Evolutionary conservation across 2,113 vertebrate genomes (phyloP).

Genomic region (Rhombomys opimus): DNA sequence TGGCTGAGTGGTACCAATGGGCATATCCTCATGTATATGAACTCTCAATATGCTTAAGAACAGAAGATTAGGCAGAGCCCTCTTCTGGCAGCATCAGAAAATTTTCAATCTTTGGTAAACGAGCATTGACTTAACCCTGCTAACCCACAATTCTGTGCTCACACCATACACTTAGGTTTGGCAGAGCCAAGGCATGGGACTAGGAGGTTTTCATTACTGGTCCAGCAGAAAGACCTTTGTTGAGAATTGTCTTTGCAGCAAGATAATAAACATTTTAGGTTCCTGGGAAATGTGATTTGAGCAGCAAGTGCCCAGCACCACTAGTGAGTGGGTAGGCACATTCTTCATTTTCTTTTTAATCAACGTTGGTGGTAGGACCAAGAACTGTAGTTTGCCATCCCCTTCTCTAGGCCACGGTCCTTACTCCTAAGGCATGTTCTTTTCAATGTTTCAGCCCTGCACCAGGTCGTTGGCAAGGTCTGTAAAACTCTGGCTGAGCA

Average conservation of each 20-base stretch:
- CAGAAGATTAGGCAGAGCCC: background rate
- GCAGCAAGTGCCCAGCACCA: background rate
- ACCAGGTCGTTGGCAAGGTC: background rate
- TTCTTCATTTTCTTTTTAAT: background rate
- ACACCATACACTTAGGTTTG: background rate
- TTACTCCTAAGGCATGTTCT: background rate
- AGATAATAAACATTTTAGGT: constrained; percentile 4
- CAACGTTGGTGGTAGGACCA: background rate
- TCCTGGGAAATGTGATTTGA: background rate
- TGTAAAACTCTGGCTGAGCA: background rate
- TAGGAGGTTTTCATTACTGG: background rate
- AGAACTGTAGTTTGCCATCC: background rate
- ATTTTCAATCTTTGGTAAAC: background rate
- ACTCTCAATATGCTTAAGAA: constrained; percentile 1
- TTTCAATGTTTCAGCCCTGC: background rate
- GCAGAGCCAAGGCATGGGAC: background rate
- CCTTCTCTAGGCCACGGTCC: background rate
- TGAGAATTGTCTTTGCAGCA: background rate
- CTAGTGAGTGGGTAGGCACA: background rate
- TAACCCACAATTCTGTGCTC: background rate
- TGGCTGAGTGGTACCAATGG: background rate
- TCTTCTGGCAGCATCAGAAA: constrained; percentile 25
- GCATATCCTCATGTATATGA: background rate
- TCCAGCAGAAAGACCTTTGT: background rate
- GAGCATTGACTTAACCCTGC: background rate